Percentiles rank a stretch among this genome's conserved stretches.
phyloP scores from a whole-genome alignment of 2,113 vertebrate species.

The Psettodes erumei region DNA sequence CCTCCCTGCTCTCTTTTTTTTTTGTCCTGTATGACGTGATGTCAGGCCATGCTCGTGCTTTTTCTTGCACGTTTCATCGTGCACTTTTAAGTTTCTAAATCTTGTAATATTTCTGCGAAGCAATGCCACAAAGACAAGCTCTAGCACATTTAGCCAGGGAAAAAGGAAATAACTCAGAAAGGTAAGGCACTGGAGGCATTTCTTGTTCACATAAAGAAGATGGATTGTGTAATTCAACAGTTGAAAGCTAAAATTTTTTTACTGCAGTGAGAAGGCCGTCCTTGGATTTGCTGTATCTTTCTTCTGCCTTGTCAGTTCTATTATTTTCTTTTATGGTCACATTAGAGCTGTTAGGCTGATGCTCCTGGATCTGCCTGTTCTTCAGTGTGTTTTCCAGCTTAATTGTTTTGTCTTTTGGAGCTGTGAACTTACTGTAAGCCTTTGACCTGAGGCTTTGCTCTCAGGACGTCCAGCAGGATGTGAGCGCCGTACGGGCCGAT shows the following conservation, averaged over 20 bases:
- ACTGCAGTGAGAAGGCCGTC: not conserved
- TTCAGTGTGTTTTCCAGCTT: not conserved
- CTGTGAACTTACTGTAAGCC: constrained; percentile 81
- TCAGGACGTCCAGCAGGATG: constrained; percentile 81
- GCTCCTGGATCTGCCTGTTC: not conserved
- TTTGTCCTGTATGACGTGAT: not conserved
- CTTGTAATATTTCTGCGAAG: not conserved
- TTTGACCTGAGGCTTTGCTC: constrained; percentile 78
- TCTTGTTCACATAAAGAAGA: constrained; percentile 42
- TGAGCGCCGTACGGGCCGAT: constrained; percentile 80
- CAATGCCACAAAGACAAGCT: constrained; percentile 6
- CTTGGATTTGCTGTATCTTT: constrained; percentile 22
- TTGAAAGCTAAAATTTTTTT: constrained; percentile 13
- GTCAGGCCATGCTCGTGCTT: not conserved
- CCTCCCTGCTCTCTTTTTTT: not conserved
- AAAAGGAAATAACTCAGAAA: constrained; percentile 24
- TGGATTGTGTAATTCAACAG: constrained; percentile 29
- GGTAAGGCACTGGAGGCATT: constrained; percentile 30
- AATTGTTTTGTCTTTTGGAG: not conserved
- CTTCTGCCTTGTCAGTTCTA: constrained; percentile 7
- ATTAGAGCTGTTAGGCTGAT: not conserved
- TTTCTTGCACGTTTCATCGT: not conserved
- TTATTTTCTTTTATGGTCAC: not conserved
- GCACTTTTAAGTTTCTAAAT: constrained; percentile 1
- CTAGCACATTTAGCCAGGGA: not conserved